Base-by-base conservation (phyloP, 1,140 invertebrate species). In the Scaptodrosophila lebanonensis region DNA sequence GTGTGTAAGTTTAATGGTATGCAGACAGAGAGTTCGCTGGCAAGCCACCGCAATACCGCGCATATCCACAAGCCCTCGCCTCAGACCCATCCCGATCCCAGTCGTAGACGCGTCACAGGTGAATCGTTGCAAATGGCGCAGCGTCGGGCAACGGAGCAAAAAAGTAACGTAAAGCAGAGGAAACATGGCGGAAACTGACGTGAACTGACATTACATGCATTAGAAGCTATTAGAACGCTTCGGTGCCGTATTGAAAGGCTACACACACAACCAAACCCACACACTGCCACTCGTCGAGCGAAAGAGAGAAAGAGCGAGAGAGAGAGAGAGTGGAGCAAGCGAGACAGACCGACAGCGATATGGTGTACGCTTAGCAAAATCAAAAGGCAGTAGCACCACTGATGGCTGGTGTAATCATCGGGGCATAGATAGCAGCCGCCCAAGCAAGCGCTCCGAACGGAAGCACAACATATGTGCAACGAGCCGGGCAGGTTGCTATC, bases 191-290 rank as follows among this genome's bases (percentile, higher is more conserved):
- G 72, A 76, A 77, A 54, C 67, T 76, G 72, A 76, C 63, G 63
- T 66, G 72, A 71, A 71, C 63, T 76, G 72, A 77, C 71, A 77
- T 76, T 67, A 76, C 71, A 76, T 71, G 71, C 71, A 76, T 76
- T 77, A 76, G 71, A 77, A 76, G 71, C 71, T 76, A 77, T 77
- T 76, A 76, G 66, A 77, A 63, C 44, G 39, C 35, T 59, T 63
- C 53, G 66, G 49, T 51, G 42, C 67, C 66, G 62, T 76, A 72
- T 62, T 25, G 52, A 47, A 50, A 22, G 40, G 18, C 13, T 17
- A 22, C 18, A 47, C 32, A 17, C 27, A 8, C 22, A 25, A 8
- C 8, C 3, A 3, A 25, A 3, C 22, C 22, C 8, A 25, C 22
- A 25, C 8, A 3, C 22, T n/a, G n/a, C n/a, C n/a, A n/a, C n/a